A percentile compares a stretch with the other conserved stretches of the same genome.
phyloP scores from a whole-genome alignment of 2,888 invertebrate species.

The Malachius bipustulatus region DNA sequence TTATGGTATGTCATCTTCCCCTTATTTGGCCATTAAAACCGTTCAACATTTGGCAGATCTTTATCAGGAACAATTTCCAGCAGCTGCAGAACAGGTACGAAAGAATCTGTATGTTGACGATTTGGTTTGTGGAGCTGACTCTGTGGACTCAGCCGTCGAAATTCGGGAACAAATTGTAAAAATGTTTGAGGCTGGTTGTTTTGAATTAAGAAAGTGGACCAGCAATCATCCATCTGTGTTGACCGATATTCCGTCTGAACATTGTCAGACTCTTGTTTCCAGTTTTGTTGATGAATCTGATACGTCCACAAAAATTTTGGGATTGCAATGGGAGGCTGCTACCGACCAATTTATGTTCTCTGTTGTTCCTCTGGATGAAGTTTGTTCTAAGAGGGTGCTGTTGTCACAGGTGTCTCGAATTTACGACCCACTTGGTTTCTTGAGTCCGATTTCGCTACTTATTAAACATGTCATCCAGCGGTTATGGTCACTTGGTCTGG shows the following conservation, averaged over 20 bases:
- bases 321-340: background rate
- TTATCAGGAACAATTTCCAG: background rate
- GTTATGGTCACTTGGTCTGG: constrained; percentile 7
- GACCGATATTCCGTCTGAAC: constrained; percentile 7
- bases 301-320: background rate
- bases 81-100: background rate
- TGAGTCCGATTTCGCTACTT: background rate
- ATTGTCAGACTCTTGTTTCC: no score
- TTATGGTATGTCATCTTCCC: background rate
- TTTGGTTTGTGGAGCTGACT: constrained; percentile 1
- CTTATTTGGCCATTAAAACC: constrained; percentile 1
- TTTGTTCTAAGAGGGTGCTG: background rate
- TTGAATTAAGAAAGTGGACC: constrained; percentile 1
- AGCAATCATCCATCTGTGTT: constrained; percentile 2
- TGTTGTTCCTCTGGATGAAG: background rate
- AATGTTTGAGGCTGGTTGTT: background rate
- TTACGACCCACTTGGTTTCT: constrained; percentile 2
- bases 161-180: background rate
- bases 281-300: constrained; percentile 8
- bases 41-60: background rate
- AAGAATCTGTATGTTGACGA: constrained; percentile 1
- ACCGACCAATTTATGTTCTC: background rate
- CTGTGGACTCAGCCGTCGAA: background rate
- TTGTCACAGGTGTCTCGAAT: constrained; percentile 7
- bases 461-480: background rate